Conservation (phyloP, 2,113 vertebrate species). For the Amblyornis subalaris region DNA sequence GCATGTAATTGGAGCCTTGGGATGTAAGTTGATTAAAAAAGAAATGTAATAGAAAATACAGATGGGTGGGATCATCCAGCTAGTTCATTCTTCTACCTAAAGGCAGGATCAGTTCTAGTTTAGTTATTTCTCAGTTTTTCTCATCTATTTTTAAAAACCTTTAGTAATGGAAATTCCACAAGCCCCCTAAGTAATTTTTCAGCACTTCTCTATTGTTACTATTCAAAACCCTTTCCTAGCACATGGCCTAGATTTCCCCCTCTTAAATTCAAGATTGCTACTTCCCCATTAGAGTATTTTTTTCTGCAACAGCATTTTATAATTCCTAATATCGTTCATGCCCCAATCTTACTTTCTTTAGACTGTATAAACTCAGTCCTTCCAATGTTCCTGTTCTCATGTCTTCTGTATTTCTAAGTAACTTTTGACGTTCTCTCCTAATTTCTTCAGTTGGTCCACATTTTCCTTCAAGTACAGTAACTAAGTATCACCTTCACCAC, state of each 20-base stretch:
- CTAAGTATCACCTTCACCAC: not conserved
- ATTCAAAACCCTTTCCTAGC: not conserved
- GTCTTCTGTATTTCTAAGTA: not conserved
- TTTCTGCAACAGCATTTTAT: not conserved
- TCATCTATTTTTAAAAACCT: constrained; percentile 22
- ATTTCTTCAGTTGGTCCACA: not conserved
- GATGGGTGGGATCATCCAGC: not conserved
- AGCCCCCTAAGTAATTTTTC: not conserved
- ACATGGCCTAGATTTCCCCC: not conserved
- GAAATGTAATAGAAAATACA: not conserved
- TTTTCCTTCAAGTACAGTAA: not conserved
- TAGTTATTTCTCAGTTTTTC: not conserved
- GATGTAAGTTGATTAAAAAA: not conserved
- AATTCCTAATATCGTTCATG: not conserved
- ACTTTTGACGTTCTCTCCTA: not conserved
- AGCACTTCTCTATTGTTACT: not conserved
- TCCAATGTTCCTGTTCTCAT: not conserved
- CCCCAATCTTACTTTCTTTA: not conserved
- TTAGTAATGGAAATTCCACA: not conserved
- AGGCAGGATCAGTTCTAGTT: not conserved
- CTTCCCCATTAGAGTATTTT: not conserved
- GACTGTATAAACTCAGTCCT: not conserved
- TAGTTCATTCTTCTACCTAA: not conserved
- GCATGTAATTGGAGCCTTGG: not conserved
- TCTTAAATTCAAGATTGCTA: not conserved